phyloP scores from a whole-genome alignment of 2,113 vertebrate genomes.

The Takifugu flavidus region DNA sequence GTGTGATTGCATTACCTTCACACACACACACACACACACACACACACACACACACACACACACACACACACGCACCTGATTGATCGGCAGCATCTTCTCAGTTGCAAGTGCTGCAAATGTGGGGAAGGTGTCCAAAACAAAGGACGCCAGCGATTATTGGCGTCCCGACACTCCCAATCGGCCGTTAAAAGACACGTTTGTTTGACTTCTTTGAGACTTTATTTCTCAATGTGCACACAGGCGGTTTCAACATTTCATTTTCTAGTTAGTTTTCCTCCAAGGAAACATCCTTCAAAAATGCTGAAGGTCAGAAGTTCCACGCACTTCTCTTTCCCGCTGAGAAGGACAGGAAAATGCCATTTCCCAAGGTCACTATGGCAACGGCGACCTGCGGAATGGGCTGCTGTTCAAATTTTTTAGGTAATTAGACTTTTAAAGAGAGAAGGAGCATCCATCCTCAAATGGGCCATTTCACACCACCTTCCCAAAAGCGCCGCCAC shows the following conservation, averaged over 20 bases:
- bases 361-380: slow-evolving; percentile 5
- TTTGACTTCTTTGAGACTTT: too few species aligned
- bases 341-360: slow-evolving; percentile 5
- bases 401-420: slow-evolving; percentile 23
- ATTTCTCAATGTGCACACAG: too few species aligned
- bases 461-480: slow-evolving; percentile 32
- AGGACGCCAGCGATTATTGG: too few species aligned
- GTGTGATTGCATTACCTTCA: slow-evolving; percentile 31
- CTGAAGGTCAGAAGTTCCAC: background rate
- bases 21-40: background rate
- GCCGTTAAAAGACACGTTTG: too few species aligned
- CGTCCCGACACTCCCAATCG: too few species aligned
- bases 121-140: too few species aligned
- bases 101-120: background rate
- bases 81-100: too few species aligned
- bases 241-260: background rate
- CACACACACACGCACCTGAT: too few species aligned
- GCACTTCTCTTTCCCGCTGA: slow-evolving; percentile 5
- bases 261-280: background rate
- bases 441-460: slow-evolving; percentile 13
- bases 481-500: slow-evolving; percentile 24
- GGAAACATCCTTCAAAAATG: slow-evolving; percentile 2
- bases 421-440: slow-evolving; percentile 30
- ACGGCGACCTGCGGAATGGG: slow-evolving; percentile 12
- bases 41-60: too few species aligned